Conservation (phyloP, 2,888 invertebrate species). For the Zaprionus obscuricornis region DNA sequence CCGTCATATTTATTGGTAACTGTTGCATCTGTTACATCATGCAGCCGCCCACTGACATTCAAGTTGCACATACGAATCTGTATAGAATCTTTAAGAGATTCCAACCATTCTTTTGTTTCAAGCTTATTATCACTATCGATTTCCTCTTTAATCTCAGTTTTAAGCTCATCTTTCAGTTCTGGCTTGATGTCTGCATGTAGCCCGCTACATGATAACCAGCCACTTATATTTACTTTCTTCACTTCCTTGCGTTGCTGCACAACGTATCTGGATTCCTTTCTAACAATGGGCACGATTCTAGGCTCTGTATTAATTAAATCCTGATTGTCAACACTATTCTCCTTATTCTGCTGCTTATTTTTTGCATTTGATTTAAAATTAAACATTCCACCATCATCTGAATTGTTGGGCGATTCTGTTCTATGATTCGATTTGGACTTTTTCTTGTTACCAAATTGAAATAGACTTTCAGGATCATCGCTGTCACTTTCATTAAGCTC, state of each 20-base stretch:
- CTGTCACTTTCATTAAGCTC: constrained; percentile 71
- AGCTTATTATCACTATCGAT: constrained; percentile 23
- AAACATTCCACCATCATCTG: constrained; percentile 57
- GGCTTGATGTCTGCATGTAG: constrained; percentile 59
- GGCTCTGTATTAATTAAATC: constrained; percentile 56
- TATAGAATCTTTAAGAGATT: constrained; percentile 72
- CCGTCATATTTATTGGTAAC: constrained; percentile 24
- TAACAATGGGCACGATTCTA: constrained; percentile 25
- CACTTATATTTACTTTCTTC: constrained; percentile 57
- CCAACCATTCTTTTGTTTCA: constrained; percentile 63
- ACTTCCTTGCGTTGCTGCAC: constrained; percentile 56
- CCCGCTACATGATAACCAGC: constrained; percentile 79
- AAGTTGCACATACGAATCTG: constrained; percentile 69
- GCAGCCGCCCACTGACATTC: constrained; percentile 39
- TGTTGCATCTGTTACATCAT: constrained; percentile 26
- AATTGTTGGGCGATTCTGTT: constrained; percentile 1
- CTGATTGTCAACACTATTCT: constrained; percentile 25
- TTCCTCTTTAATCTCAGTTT: constrained; percentile 36
- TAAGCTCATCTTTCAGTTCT: constrained; percentile 12
- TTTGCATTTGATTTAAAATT: constrained; percentile 39
- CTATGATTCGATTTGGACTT: constrained; percentile 33
- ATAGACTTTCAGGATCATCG: constrained; percentile 76
- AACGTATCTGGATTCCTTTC: constrained; percentile 49
- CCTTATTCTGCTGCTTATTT: neutral
- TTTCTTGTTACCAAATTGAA: constrained; percentile 67